Evolutionary conservation across 2,797 vertebrate genomes (phyloP).

Genomic region (Phalloptychus januarius): DNA sequence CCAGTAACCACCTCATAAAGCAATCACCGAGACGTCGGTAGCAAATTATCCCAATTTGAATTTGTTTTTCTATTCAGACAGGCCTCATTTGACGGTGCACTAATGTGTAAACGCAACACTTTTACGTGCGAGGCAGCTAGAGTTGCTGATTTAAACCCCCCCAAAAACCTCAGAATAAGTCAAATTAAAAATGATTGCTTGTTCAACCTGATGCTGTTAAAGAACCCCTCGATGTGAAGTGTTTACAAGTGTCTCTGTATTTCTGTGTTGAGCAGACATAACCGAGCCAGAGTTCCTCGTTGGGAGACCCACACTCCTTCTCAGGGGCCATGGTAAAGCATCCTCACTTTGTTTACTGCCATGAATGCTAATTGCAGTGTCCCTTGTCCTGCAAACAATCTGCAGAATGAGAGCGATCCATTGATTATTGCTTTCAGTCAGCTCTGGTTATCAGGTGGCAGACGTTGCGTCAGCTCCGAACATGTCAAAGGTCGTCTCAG

Average conservation of each 20-base stretch:
- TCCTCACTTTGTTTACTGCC: conserved; percentile 19
- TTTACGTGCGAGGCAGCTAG: background rate
- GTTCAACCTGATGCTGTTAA: background rate
- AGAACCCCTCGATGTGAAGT: background rate
- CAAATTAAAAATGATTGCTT: background rate
- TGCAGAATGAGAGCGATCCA: conserved; percentile 60
- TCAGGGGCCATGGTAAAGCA: conserved; percentile 80
- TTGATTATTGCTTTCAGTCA: conserved; percentile 69
- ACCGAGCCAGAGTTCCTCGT: conserved; percentile 60
- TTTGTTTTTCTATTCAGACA: background rate
- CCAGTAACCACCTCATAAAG: background rate
- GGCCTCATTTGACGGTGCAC: background rate
- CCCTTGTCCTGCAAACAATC: conserved; percentile 20
- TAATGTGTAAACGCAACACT: background rate
- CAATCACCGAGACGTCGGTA: background rate
- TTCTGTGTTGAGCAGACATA: conserved; percentile 51
- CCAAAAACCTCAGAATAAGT: background rate
- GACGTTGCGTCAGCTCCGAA: conserved; percentile 42
- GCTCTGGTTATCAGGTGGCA: conserved; percentile 55
- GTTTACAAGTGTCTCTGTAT: background rate
- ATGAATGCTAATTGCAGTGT: conserved; percentile 19
- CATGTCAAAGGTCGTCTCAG: conserved; percentile 56
- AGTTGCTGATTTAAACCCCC: background rate
- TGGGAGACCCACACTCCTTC: conserved; percentile 76
- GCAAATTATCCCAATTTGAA: background rate